A percentile compares a stretch with the other conserved stretches of the same genome.
These are phyloP conservation scores for Poecile montanus DNA, from an alignment of 2,797 vertebrate genomes.

Conservation along the genomic window DNA sequence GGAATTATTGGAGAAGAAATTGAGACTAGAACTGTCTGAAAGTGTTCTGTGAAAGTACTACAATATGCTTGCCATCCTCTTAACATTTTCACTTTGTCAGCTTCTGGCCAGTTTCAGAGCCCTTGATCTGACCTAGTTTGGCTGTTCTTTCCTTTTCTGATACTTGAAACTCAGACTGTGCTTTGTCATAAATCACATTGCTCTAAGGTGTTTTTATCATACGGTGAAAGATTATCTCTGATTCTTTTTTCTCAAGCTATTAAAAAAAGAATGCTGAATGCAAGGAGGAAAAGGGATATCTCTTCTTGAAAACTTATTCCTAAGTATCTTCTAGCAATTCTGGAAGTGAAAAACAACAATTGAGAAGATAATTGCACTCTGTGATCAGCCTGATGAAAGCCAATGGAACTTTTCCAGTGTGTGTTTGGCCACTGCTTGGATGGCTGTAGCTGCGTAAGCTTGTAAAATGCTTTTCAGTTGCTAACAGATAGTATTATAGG, in stretches of 20 bases:
- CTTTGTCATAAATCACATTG: neutral
- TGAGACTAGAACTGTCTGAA: neutral
- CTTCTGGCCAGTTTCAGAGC: neutral
- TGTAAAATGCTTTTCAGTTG: neutral
- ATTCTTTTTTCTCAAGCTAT: neutral
- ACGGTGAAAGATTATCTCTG: neutral
- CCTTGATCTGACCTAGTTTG: neutral
- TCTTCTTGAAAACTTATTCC: neutral
- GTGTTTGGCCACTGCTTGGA: neutral
- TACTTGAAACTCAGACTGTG: neutral
- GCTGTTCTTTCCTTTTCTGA: neutral
- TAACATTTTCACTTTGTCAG: neutral
- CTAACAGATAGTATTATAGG: neutral
- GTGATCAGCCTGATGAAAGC: neutral
- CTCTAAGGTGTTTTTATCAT: neutral
- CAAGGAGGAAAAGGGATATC: neutral
- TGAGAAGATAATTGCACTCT: neutral
- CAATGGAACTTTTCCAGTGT: neutral
- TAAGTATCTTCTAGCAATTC: neutral
- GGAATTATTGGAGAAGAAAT: conserved; percentile 5
- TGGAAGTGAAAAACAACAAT: neutral
- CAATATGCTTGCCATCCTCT: neutral
- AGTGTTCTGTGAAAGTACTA: neutral
- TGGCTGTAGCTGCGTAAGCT: neutral
- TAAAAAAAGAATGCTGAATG: neutral